These are phyloP conservation scores for Allacma fusca DNA, from an alignment of 2,888 invertebrate genomes.

Conservation along the genomic window DNA sequence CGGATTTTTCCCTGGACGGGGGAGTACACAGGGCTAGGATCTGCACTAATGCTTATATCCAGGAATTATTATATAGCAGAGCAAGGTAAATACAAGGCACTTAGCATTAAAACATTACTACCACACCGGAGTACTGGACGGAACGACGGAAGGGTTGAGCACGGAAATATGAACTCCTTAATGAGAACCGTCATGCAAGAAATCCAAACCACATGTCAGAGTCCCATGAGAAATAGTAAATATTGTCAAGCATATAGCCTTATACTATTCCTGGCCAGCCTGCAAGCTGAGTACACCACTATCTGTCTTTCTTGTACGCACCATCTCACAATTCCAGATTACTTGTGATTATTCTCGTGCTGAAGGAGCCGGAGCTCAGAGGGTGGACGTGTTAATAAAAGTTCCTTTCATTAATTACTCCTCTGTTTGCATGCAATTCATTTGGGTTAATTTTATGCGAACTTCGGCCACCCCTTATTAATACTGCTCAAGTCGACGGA, in stretches of 20 bases:
- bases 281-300: too few species aligned
- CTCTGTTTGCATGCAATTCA: background rate
- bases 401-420: background rate
- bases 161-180: constrained; percentile 49
- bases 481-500: too few species aligned
- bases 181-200: constrained; percentile 54
- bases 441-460: background rate
- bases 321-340: background rate
- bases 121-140: too few species aligned
- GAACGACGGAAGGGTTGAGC: constrained; percentile 32
- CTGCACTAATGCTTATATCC: too few species aligned
- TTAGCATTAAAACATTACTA: too few species aligned
- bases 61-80: too few species aligned
- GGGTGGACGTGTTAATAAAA: background rate
- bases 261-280: too few species aligned
- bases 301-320: background rate
- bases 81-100: too few species aligned
- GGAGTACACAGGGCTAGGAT: too few species aligned
- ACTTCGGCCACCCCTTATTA: too few species aligned
- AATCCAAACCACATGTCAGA: constrained; percentile 37
- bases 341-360: background rate
- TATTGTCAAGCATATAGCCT: background rate
- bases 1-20: too few species aligned
- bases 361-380: background rate
- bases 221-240: constrained; percentile 25